Base-by-base conservation (phyloP, 2,113 vertebrate genomes). In the Callipepla californica region DNA sequence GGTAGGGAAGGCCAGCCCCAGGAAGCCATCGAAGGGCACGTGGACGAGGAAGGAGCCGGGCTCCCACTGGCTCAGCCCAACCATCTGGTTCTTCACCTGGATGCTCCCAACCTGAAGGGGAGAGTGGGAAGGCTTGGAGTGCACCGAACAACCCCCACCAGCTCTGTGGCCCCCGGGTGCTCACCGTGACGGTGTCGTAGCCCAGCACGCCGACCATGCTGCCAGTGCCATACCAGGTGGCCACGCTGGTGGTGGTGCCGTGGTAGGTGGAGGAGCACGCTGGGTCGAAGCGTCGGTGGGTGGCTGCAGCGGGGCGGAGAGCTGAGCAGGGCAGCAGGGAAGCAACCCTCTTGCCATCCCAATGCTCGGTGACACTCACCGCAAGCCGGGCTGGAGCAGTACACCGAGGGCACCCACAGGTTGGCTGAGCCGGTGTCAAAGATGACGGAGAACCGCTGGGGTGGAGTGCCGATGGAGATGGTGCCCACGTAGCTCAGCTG, bases 401-500 rank as follows among this genome's bases (percentile, higher is more conserved):
- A 90, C 40, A 96, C 40, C 13, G 97, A 97, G 20, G 97, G 96
- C 36, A 97, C 97, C 97, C 96, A 97, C 26, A 97, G 25, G 61
- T 95, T 92, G 8, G 96, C 36, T 0, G 95, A 97, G 23, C 97
- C 94, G 0, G 94, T 97, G 82, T 97, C 96, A 42, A 97, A 94
- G 51, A 97, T 23, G 18, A 96, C 95, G 13, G 42, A 36, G 48
- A 97, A 97, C 21, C 93, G 34, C 80, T 97, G 97, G 14, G 94
- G 87, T 11, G 96, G 96, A 1, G 91, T 97, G 30, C 96, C 96
- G 2, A 97, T 93, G 62, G 73, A 77, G 69, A 97, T 92, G 45
- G 68, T 85, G 36, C 96, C 94, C 4, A 84, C 23, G 20, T 97
- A 97, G 25, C 74, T 95, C 16, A 67, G 9, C 97, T 98, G 48